Base-by-base conservation (phyloP, 2,888 invertebrate genomes). In the Polymixis lichenea region DNA sequence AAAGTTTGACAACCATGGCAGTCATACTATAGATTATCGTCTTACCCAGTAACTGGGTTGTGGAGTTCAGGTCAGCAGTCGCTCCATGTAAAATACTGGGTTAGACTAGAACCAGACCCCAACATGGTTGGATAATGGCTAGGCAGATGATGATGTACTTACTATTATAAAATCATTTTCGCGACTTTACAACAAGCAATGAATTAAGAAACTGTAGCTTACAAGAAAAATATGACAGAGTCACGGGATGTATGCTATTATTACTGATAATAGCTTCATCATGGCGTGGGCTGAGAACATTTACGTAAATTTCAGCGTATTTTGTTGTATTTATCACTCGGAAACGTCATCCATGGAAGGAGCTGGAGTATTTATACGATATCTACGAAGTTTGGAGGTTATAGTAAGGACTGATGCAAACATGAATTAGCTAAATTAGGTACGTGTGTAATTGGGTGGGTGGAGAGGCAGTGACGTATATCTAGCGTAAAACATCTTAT, bases 181-280 rank as follows among this genome's bases (percentile, higher is more conserved):
- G 9, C 17, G 15, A 38, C 43, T 64, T 71, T 38, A 43, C 17
- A 56, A 17, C 58, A 46, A 5, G 28, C 32, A 56, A 32, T 62
- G 43, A 77, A 51, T 76, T n/a, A 58, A 43, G 7, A 64, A 25
- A 46, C 25, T 17, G 5, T n/a, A 32, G 58, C 15, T 58, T 55
- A 49, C 22, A 62, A 38, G 64, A 78, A 56, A 72, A 64, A 32
- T 28, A 55, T 65, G 67, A 62, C 49, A 56, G 19, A 71, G 51
- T 79, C 74, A 72, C 66, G 69, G 38, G 68, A 83, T 75, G 67
- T 71, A 69, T 75, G 61, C 71, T 80, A 75, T 70, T 70, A 77
- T 77, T 83, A 64, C 69, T 83, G 84, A 83, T 80, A 83, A 83
- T 74, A 81, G 60, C 76, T 83, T 78, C 76, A 85, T 85, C 75